Base-by-base conservation (phyloP, 2,888 invertebrate genomes). In the Cryptocephalus primarius region DNA sequence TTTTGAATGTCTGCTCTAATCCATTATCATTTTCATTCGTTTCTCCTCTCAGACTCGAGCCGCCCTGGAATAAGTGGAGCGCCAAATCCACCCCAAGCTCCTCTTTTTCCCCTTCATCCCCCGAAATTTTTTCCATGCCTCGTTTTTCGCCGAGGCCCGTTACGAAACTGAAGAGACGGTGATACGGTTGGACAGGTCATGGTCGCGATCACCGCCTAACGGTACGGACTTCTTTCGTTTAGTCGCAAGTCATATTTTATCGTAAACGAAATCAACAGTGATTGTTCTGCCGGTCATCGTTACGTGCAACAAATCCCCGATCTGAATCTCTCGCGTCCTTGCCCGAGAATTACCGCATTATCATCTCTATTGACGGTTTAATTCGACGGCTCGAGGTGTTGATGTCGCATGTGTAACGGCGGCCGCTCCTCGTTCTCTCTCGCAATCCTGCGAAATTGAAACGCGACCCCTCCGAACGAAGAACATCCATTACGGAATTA, bases 361-460 rank as follows among this genome's bases (percentile, higher is more conserved):
- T 22, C 22, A 22, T 22, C 22, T 22, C 22, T 22, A 22, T 22
- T 22, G 22, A 22, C 22, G 22, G 22, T 22, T 22, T 22, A 22
- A 22, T 22, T 22, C 13, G 49, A 43, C 51, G 51, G 48, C 43
- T 42, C 39, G 47, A 49, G 51, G 47, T 46, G 51, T 46, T 50
- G 49, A 50, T 54, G 55, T 54, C 52, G 51, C 52, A 48, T 54
- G 52, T 47, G 22, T 22, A 22, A 22, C 22, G 50, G 45, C 55
- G 55, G 57, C 55, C 54, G 57, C 55, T 50, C 55, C 55, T 52
- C 48, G 49, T 45, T 46, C 45, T 43, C 22, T 22, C 42, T 42
- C 42, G 40, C 45, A 48, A 48, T 48, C 44, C 45, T 40, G 34
- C 43, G 59, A 65, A 65, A 65, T 64, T 64, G 65, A 65, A 65